Evolutionary conservation across 1,140 invertebrate genomes (phyloP).

Genomic region (Bactericera cockerelli): DNA sequence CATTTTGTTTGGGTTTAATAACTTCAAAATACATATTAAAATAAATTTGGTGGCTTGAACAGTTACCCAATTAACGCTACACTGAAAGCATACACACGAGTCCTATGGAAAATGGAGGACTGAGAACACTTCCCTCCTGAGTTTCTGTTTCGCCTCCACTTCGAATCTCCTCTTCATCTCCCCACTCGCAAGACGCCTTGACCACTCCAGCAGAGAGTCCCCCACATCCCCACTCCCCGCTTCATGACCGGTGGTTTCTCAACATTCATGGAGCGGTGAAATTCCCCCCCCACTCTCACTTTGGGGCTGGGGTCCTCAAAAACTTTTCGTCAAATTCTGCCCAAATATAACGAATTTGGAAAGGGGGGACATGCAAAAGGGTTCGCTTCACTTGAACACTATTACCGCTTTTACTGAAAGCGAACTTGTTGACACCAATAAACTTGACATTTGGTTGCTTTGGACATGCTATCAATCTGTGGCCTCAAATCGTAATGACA

Average conservation of each 20-base stretch:
- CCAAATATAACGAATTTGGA: not conserved
- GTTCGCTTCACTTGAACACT: not conserved
- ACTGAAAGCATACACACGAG: too few relatives aligned
- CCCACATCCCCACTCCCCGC: conserved; percentile 34
- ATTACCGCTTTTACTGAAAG: not conserved
- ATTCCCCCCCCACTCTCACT: not conserved
- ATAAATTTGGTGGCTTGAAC: too few relatives aligned
- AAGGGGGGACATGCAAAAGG: not conserved
- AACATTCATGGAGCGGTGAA: conserved; percentile 36
- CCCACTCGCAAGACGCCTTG: conserved; percentile 25
- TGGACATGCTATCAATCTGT: not conserved
- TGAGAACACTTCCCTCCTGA: too few relatives aligned
- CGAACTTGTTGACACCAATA: not conserved
- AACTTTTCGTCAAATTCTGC: conserved; percentile 3
- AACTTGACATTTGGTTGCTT: not conserved
- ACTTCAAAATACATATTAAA: too few relatives aligned
- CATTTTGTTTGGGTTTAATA: too few relatives aligned
- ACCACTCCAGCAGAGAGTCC: conserved; percentile 24
- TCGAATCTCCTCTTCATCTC: conserved; percentile 30
- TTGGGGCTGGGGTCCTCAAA: not conserved
- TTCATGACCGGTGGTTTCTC: conserved; percentile 44
- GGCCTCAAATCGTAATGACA: conserved; percentile 13
- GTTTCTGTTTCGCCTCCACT: not conserved
- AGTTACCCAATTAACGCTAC: too few relatives aligned
- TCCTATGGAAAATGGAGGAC: too few relatives aligned